These are phyloP conservation scores for Eristalinus sepulchralis DNA, from an alignment of 2,888 invertebrate genomes.

Conservation along the genomic window DNA sequence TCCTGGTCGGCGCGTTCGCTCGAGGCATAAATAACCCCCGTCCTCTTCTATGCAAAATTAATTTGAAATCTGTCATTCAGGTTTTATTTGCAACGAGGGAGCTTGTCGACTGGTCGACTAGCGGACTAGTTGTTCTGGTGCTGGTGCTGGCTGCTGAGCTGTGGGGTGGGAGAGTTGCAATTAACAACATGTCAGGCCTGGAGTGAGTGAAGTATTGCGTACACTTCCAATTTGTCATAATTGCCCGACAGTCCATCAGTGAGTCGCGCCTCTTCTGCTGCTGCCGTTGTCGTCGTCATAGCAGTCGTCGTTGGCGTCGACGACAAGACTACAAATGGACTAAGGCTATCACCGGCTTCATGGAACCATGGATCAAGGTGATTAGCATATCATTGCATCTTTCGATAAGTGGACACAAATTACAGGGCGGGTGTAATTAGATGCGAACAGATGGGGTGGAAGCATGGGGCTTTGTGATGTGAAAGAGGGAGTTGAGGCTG, in stretches of 20 bases:
- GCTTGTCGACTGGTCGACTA: neutral
- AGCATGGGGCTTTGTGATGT: too few relatives aligned
- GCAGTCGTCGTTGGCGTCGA: neutral
- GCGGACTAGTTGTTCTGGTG: neutral
- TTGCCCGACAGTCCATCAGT: slow-evolving; percentile 21
- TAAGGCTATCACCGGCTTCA: slow-evolving; percentile 17
- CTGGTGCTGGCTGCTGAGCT: neutral
- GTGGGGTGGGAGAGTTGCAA: slow-evolving; percentile 29
- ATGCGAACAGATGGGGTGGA: slow-evolving; percentile 27
- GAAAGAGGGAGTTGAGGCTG: too few relatives aligned
- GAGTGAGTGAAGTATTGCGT: neutral
- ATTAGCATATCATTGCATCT: slow-evolving; percentile 52
- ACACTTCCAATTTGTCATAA: slow-evolving; percentile 55
- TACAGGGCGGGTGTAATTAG: slow-evolving; percentile 37
- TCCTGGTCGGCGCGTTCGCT: neutral
- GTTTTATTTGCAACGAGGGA: slow-evolving; percentile 18
- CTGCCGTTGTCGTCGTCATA: too few relatives aligned
- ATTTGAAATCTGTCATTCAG: slow-evolving; percentile 64
- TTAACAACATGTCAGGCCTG: slow-evolving; percentile 38
- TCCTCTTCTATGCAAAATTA: slow-evolving; percentile 21
- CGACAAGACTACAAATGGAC: neutral
- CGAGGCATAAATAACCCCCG: slow-evolving; percentile 41
- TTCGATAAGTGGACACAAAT: slow-evolving; percentile 29
- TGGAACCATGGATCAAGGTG: slow-evolving; percentile 51
- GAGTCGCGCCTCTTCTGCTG: neutral